Evolutionary conservation across 2,797 vertebrate species (phyloP).

Genomic region (Tympanoctomys barrerae): DNA sequence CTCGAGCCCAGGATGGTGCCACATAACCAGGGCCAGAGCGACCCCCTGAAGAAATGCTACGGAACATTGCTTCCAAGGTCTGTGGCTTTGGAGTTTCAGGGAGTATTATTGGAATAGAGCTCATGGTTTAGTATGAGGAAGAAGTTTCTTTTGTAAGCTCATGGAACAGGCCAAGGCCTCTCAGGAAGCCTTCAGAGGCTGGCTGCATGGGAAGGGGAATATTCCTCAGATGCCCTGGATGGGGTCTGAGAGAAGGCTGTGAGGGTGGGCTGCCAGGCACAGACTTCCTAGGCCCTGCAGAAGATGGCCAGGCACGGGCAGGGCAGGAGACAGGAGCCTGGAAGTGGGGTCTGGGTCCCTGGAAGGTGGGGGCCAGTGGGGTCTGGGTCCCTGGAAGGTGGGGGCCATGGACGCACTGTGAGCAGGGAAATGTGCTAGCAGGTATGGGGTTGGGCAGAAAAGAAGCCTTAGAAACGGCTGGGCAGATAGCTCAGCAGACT

Average conservation of each 20-base stretch:
- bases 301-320: not conserved
- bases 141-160: not conserved
- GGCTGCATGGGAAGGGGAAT: not conserved
- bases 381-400: not conserved
- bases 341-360: not conserved
- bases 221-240: not conserved
- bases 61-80: not conserved
- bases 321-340: too few species aligned
- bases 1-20: not conserved
- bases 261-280: not conserved
- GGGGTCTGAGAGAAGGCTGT: not conserved
- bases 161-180: not conserved
- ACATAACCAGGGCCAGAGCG: fast-evolving
- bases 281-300: not conserved
- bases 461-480: not conserved
- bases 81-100: not conserved
- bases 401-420: not conserved
- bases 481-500: too few species aligned
- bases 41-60: not conserved
- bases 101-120: not conserved
- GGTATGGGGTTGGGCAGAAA: not conserved
- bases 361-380: not conserved
- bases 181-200: not conserved
- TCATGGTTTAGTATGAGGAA: not conserved
- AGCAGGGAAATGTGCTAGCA: not conserved